Evolutionary conservation across 2,113 vertebrate species (phyloP), one percentile per base, ranked within the genome.

Genomic region (Hiodon tergisus): DNA sequence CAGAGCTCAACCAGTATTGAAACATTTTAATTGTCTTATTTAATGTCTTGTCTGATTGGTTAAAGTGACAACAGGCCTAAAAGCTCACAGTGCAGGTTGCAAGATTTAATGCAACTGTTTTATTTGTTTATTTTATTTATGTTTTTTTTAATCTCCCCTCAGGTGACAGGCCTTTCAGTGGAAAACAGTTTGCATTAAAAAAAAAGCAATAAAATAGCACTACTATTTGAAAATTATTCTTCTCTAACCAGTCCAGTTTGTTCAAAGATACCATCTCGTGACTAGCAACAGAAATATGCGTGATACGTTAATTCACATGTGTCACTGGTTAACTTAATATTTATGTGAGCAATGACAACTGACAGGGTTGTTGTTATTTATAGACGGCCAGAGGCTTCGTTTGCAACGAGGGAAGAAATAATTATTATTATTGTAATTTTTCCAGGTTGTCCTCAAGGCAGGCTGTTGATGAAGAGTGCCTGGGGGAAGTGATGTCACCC

Each of bases 351-450:
- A 76, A 71, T 83, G 85, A 89, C 88, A 85, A 83, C 81, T 87
- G 83, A 76, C 83, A 86, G 82, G 81, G 79, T 83, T 80, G 80
- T 76, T 86, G 86, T 83, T 82, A 81, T 86, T 77, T 80, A 81
- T 79, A 79, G 80, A 54, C 78, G 80, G 81, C 86, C 76, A 16
- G 76, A 76, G 86, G 87, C 82, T 83, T 74, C 80, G 60, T 79
- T 88, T 83, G 83, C 84, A 87, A 86, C 76, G 62, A 79, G 77
- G 83, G 72, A 86, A 85, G 81, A 76, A 81, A 82, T 88, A 86
- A 89, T 89, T 87, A 88, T 88, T 87, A 87, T 86, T 87, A 85
- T 83, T 84, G 76, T 77, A 68, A 75, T 73, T 77, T 75, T 76
- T 63, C 67, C 51, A 58, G 63, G 59, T 71, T 63, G 46, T 48